These are phyloP conservation scores for Tupaia chinensis DNA, from an alignment of 2,113 vertebrate genomes.

Conservation along the genomic window DNA sequence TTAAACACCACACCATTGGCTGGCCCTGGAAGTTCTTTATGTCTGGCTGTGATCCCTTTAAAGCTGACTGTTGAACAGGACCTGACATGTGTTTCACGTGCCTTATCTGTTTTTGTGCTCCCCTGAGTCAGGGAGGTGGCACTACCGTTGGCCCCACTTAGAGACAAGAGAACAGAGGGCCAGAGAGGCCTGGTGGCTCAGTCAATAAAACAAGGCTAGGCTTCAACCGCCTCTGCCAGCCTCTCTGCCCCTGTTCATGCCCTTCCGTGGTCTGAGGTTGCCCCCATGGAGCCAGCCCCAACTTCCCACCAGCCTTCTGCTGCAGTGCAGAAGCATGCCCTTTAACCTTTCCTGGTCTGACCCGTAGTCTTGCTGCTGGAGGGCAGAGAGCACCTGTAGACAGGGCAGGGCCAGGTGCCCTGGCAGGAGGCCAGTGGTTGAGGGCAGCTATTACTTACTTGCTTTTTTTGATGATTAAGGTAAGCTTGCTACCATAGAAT, in stretches of 20 bases:
- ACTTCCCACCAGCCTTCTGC: neutral
- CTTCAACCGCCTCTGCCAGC: neutral
- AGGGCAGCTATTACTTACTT: neutral
- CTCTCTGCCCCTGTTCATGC: rapidly evolving
- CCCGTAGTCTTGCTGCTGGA: neutral
- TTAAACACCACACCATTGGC: too few relatives aligned
- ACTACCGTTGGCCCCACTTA: neutral
- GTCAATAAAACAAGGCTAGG: neutral
- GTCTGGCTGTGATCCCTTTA: neutral
- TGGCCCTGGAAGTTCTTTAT: neutral
- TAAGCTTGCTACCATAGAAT: neutral
- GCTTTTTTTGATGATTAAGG: neutral
- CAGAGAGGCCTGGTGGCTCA: neutral
- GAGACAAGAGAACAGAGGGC: neutral
- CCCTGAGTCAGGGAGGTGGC: rapidly evolving
- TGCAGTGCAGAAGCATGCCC: neutral
- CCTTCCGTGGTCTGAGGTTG: neutral
- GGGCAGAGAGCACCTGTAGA: neutral
- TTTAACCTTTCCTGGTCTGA: neutral
- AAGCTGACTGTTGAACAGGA: neutral
- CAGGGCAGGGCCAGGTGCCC: neutral
- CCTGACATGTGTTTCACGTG: rapidly evolving
- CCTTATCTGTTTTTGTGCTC: rapidly evolving
- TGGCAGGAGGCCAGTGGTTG: neutral
- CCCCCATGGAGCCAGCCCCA: neutral